Base-by-base conservation (phyloP, 2,888 invertebrate genomes). In the Augochlorella aurata region DNA sequence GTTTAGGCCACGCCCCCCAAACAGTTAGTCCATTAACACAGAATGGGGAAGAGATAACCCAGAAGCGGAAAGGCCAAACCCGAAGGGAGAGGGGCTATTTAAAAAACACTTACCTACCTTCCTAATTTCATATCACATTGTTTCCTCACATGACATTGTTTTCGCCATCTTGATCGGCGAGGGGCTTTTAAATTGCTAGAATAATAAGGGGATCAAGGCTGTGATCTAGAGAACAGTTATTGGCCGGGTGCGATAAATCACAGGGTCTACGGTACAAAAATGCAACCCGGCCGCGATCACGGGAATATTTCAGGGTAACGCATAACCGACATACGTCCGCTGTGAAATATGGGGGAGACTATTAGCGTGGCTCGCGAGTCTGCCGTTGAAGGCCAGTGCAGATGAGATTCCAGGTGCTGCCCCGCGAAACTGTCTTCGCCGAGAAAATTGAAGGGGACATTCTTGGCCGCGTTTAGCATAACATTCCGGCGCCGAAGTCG, bases 231-330 rank as follows among this genome's bases (percentile, higher is more conserved):
- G 18, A 72, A 63, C 38, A 47, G 21, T 38, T 24, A 54, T 68
- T 29, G n/a, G 29, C 9, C 14, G 50, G 29, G 29, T 24, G 49
- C n/a, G 63, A 63, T 63, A 72, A 72, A 72, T 72, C 72, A 38
- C 49, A 38, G 73, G 45, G 63, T 68, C 44, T 45, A 45, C 38
- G 8, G 9, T 58, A 50, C 10, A 83, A 81, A 79, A 81, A 79
- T 83, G 67, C 14, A 70, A 83, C 72, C 58, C 12, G 61, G 49
- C 38, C 38, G 38, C 38, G 38, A 38, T 38, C 38, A 4, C 38
- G 38, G 10, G 74, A 67, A 79, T 83, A 74, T 73, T 73, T 73
- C 29, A 50, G n/a, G 45, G 38, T 70, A 71, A 79, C 77, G 72
- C 73, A 71, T 83, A 77, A 54, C 72, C 74, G 16, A 4, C 12